Evolutionary conservation across 2,113 vertebrate species (phyloP).

Genomic region (Toxostoma redivivum): DNA sequence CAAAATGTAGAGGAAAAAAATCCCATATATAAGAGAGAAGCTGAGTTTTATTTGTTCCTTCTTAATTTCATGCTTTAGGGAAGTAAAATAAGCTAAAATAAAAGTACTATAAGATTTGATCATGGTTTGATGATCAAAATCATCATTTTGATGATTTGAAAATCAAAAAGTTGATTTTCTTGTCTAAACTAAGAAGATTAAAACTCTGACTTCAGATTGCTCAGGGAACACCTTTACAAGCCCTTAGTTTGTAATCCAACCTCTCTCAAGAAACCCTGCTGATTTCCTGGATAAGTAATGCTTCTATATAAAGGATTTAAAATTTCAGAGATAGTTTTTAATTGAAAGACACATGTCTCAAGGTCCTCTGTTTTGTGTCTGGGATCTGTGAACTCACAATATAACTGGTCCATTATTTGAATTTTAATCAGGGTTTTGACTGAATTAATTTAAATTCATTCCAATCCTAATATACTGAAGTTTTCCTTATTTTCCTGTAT

Average conservation of each 20-base stretch:
- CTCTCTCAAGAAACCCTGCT: not conserved
- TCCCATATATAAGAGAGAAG: not conserved
- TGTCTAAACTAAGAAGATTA: not conserved
- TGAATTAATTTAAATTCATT: not conserved
- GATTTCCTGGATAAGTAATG: not conserved
- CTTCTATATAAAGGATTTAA: not conserved
- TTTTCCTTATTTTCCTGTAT: not conserved
- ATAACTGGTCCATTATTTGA: not conserved
- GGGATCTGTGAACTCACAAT: not conserved
- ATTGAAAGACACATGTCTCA: not conserved
- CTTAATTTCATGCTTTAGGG: not conserved
- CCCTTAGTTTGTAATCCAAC: not conserved
- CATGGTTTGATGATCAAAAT: too few relatives aligned
- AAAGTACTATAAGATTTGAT: not conserved
- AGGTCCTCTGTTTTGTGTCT: not conserved
- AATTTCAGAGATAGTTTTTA: not conserved
- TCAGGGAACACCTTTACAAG: not conserved
- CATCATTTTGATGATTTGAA: too few relatives aligned
- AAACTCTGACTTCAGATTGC: not conserved
- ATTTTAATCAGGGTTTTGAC: not conserved
- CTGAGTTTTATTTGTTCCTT: not conserved
- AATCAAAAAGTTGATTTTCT: not conserved
- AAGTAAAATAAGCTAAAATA: not conserved
- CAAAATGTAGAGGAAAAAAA: not conserved
- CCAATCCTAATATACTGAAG: not conserved